Evolutionary conservation across 2,888 invertebrate species (phyloP).

Genomic region (Andrena bicolor): DNA sequence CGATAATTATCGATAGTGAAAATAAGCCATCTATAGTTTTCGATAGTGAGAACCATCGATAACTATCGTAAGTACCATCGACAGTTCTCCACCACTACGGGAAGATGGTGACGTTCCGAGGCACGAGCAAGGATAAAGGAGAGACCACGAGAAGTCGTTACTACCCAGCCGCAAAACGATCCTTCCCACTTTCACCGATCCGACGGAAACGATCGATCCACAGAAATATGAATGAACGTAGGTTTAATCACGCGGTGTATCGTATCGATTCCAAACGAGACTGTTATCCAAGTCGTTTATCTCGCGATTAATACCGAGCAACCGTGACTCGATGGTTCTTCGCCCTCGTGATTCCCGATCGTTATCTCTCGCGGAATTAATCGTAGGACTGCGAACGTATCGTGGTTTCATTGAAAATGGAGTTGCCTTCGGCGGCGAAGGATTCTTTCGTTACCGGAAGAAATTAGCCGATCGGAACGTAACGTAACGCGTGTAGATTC

Average conservation of each 20-base stretch:
- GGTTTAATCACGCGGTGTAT: background rate
- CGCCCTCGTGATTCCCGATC: constrained; percentile 42
- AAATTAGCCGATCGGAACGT: background rate
- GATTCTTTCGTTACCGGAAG: background rate
- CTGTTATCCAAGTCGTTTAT: constrained; percentile 52
- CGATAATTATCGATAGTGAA: too few relatives aligned
- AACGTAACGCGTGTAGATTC: background rate
- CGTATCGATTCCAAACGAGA: constrained; percentile 17
- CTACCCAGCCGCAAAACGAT: background rate
- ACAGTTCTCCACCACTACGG: too few relatives aligned
- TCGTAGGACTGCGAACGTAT: constrained; percentile 6
- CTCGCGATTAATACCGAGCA: constrained; percentile 55
- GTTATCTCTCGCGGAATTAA: constrained; percentile 45
- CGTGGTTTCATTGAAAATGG: constrained; percentile 17
- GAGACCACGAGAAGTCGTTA: background rate
- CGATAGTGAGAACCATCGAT: too few relatives aligned
- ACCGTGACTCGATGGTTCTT: constrained; percentile 54
- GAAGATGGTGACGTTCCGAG: too few relatives aligned
- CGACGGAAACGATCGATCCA: constrained; percentile 13
- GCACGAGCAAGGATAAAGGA: too few relatives aligned
- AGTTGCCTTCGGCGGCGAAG: background rate
- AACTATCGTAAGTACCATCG: too few relatives aligned
- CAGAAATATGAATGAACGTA: constrained; percentile 2
- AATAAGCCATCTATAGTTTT: too few relatives aligned
- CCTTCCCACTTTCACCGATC: constrained; percentile 42